Evolutionary conservation across 35 echinoderm and acorn worm genomes (phyloP).

Genomic region (Ophiothrix spiculata): DNA sequence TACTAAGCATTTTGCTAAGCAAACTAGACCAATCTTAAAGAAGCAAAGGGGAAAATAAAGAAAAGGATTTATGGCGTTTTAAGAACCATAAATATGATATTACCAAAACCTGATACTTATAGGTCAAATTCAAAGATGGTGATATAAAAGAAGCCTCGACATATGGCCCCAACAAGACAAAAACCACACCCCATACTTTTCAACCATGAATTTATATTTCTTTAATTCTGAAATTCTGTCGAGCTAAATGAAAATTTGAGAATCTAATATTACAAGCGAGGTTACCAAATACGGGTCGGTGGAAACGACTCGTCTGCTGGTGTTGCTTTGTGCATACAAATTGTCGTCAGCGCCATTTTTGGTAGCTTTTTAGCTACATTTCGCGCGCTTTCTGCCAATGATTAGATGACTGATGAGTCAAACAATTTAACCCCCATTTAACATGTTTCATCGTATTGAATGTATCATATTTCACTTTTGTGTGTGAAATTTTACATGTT

Average conservation of each 20-base stretch:
- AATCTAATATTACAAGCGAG: background rate
- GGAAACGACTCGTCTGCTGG: background rate
- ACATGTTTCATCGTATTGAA: background rate
- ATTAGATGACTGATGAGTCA: no score
- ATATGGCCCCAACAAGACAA: no score
- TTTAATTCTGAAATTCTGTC: background rate
- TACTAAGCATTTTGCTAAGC: no score
- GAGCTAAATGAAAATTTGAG: background rate
- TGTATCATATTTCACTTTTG: background rate
- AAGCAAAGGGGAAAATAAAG: no score
- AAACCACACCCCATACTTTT: no score
- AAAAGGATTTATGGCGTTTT: no score
- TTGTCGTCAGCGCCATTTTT: background rate
- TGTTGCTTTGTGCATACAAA: background rate
- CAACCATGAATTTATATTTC: no score
- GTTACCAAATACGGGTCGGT: background rate
- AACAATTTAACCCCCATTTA: conserved; percentile 1
- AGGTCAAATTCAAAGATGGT: no score
- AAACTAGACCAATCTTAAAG: no score
- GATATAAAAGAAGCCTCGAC: no score
- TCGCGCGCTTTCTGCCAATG: background rate
- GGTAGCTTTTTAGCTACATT: background rate
- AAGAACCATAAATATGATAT: no score
- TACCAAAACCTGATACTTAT: no score
- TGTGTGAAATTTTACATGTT: background rate